Conservation (phyloP, 2,888 invertebrate genomes). For the Cremastinae sp. region DNA sequence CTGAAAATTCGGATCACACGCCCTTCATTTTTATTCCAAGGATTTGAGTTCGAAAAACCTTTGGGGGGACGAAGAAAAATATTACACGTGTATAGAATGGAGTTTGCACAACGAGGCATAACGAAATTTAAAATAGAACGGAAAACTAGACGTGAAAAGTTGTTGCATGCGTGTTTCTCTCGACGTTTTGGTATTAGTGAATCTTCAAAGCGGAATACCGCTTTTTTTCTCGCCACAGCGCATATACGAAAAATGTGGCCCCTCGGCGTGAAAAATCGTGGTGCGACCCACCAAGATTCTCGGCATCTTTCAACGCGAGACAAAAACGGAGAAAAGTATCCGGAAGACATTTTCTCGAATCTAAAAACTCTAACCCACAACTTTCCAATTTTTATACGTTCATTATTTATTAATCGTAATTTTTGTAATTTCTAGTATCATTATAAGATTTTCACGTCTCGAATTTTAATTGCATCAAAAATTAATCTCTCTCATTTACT, state of each 20-base stretch:
- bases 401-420: constrained; percentile 69
- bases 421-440: constrained; percentile 73
- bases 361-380: too few relatives aligned
- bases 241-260: constrained; percentile 39
- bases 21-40: too few relatives aligned
- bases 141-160: constrained; percentile 21
- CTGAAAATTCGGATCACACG: too few relatives aligned
- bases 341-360: not conserved
- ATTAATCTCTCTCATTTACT: not conserved
- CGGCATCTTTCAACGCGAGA: constrained; percentile 7
- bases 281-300: constrained; percentile 38
- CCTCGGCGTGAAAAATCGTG: constrained; percentile 57
- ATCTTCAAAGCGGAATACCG: constrained; percentile 56
- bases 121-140: constrained; percentile 49
- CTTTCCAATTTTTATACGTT: not conserved
- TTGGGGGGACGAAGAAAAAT: too few relatives aligned
- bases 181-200: too few relatives aligned
- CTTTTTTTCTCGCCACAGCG: constrained; percentile 24
- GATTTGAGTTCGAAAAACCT: too few relatives aligned
- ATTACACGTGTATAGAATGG: constrained; percentile 17
- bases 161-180: not conserved
- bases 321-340: not conserved
- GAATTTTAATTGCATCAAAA: too few relatives aligned
- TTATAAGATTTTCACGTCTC: constrained; percentile 63
- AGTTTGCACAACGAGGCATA: constrained; percentile 56